Evolutionary conservation across 2,888 invertebrate species (phyloP).

Genomic region (Habrosyne pyritoides): DNA sequence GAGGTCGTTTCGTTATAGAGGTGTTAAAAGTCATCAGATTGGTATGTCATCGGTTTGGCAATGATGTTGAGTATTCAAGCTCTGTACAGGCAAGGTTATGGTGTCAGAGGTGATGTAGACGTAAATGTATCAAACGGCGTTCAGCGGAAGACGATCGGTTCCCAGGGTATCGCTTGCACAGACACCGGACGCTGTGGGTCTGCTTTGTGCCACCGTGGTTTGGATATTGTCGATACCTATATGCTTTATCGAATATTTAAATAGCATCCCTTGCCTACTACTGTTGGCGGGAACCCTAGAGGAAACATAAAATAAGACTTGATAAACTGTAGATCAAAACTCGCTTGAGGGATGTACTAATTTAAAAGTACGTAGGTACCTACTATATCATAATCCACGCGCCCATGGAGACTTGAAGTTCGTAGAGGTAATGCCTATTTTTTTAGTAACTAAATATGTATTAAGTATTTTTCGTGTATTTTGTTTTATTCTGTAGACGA

Average conservation of each 20-base stretch:
- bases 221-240: slow-evolving; percentile 21
- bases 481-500: no score
- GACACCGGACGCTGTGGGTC: slow-evolving; percentile 72
- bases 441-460: no score
- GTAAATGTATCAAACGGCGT: slow-evolving; percentile 41
- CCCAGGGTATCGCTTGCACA: slow-evolving; percentile 80
- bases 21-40: slow-evolving; percentile 62
- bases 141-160: slow-evolving; percentile 71
- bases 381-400: no score
- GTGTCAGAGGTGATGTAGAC: slow-evolving; percentile 48
- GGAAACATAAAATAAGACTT: no score
- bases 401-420: no score
- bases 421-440: no score
- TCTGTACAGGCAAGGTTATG: slow-evolving; percentile 40
- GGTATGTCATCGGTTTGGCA: slow-evolving; percentile 39
- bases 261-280: no score
- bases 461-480: no score
- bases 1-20: slow-evolving; percentile 66
- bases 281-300: no score
- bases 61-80: slow-evolving; percentile 38
- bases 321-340: no score
- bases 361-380: no score
- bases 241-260: slow-evolving; percentile 19
- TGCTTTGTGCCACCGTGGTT: slow-evolving; percentile 18
- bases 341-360: no score